These are phyloP conservation scores for Eidolon dupreanum DNA, from an alignment of 2,797 vertebrate species.

Conservation along the genomic window DNA sequence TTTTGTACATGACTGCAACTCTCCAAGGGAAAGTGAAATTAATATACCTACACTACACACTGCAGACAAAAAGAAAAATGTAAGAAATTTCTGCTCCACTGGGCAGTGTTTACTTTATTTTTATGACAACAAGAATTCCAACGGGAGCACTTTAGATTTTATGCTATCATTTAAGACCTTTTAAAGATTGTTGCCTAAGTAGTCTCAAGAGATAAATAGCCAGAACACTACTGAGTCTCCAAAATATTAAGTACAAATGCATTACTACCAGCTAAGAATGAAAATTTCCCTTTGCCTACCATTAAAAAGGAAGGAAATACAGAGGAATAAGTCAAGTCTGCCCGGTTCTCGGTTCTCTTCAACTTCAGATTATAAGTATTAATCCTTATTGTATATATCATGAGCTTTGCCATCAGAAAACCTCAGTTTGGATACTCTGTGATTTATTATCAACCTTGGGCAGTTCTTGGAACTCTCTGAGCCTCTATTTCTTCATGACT, in stretches of 20 bases:
- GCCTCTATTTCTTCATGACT: neutral
- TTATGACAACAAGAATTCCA: constrained; percentile 20
- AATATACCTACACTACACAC: neutral
- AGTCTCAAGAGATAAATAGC: neutral
- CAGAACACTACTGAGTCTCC: neutral
- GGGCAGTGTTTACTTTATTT: neutral
- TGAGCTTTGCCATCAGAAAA: neutral
- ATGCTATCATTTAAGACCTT: neutral
- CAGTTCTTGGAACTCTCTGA: neutral
- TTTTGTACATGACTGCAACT: neutral
- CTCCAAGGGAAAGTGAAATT: neutral
- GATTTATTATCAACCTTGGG: neutral
- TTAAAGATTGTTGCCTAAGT: neutral
- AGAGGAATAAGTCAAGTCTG: neutral
- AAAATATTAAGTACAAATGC: neutral
- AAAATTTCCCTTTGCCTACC: neutral
- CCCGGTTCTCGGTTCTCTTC: neutral
- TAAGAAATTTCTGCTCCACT: neutral
- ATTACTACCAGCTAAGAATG: neutral
- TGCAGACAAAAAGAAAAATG: neutral
- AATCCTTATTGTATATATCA: neutral
- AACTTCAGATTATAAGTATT: neutral
- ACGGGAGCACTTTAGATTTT: neutral
- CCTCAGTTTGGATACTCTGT: neutral
- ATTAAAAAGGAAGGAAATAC: neutral